Conservation (phyloP, 2,888 invertebrate species). For the Drosophila recens region DNA sequence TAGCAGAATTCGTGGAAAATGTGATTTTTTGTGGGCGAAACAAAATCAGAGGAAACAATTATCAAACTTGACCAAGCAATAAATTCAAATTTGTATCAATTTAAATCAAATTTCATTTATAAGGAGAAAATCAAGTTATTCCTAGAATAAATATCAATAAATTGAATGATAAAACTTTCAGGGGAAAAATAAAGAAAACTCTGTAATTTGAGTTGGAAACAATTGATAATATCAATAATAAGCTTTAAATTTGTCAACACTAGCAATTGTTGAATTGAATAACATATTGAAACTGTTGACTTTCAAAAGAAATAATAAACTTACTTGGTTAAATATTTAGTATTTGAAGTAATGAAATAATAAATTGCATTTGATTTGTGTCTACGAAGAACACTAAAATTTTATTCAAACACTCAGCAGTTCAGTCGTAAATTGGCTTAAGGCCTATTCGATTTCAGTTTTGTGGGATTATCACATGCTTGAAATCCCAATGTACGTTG, state of each 20-base stretch:
- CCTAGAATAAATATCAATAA: not conserved
- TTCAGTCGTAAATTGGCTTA: constrained; percentile 16
- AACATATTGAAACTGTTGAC: no score
- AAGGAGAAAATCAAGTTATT: not conserved
- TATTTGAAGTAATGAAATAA: not conserved
- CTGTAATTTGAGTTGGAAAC: not conserved
- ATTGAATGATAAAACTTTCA: not conserved
- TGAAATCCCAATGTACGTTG: constrained; percentile 11
- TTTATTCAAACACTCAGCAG: not conserved
- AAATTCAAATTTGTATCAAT: not conserved
- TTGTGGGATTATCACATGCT: constrained; percentile 17
- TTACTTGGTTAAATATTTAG: not conserved
- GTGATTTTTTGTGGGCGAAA: not conserved
- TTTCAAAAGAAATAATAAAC: not conserved
- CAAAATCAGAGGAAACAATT: not conserved
- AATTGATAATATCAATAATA: not conserved
- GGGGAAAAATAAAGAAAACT: not conserved
- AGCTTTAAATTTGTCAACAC: not conserved
- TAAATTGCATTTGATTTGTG: not conserved
- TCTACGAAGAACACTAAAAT: not conserved
- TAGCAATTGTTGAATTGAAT: no score
- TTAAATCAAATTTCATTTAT: not conserved
- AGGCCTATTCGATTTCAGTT: not conserved
- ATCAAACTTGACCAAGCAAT: not conserved
- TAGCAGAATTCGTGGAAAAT: constrained; percentile 3